Evolutionary conservation across 2,888 invertebrate species (phyloP).

Genomic region (Sabatieria punctata): DNA sequence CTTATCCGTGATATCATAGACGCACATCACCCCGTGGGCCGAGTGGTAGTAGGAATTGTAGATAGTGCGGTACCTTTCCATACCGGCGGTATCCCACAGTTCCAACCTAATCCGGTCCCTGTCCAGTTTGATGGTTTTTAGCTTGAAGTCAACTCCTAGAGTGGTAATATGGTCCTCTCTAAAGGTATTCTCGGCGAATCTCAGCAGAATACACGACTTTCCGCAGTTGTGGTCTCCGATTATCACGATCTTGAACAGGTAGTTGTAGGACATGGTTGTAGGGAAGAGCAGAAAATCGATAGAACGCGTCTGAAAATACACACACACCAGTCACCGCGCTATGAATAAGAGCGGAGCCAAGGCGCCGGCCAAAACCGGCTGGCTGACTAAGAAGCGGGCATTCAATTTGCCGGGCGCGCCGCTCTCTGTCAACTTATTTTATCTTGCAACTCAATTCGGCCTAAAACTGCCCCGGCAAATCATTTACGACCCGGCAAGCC

Average conservation of each 20-base stretch:
- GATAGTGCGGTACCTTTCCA: conserved; percentile 29
- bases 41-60: conserved; percentile 32
- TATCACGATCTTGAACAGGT: conserved; percentile 24
- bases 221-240: conserved; percentile 29
- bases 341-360: too few relatives aligned
- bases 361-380: too few relatives aligned
- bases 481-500: too few relatives aligned
- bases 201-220: conserved; percentile 29
- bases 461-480: too few relatives aligned
- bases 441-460: too few relatives aligned
- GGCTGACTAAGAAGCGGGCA: too few relatives aligned
- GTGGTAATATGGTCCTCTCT: conserved; percentile 23
- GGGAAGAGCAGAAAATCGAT: too few relatives aligned
- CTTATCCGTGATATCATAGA: conserved; percentile 26
- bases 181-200: conserved; percentile 29
- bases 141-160: conserved; percentile 31
- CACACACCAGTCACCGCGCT: too few relatives aligned
- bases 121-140: conserved; percentile 31
- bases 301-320: too few relatives aligned
- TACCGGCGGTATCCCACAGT: conserved; percentile 27
- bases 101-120: conserved; percentile 20
- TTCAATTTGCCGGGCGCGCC: too few relatives aligned
- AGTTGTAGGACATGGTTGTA: conserved; percentile 28
- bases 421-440: too few relatives aligned
- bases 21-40: conserved; percentile 31